Conservation (phyloP, 53 echinoderm and acorn worm genomes). For the Luidia sarsii region DNA sequence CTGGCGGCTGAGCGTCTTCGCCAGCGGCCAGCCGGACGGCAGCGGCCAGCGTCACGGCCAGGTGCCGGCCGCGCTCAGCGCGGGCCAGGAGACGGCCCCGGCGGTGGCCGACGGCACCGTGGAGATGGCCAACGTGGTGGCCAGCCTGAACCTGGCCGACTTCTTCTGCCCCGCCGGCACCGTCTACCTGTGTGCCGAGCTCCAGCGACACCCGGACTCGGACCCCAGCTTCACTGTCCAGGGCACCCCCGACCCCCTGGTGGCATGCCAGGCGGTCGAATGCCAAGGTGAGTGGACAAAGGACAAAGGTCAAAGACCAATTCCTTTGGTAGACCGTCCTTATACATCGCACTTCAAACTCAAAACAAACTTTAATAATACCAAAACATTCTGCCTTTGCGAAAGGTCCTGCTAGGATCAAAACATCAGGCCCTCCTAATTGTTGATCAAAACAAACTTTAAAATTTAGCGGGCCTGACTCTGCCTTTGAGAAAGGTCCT, state of each 20-base stretch:
- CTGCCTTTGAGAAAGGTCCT: no score
- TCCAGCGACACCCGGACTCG: constrained; percentile 1
- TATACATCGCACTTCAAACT: no score
- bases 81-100: not conserved
- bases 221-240: constrained; percentile 15
- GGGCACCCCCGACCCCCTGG: constrained; percentile 14
- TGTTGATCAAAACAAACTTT: no score
- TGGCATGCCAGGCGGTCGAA: constrained; percentile 32
- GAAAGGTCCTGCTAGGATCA: no score
- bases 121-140: constrained; percentile 5
- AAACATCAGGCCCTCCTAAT: no score
- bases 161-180: constrained; percentile 34
- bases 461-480: no score
- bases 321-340: no score
- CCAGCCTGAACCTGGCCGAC: constrained; percentile 25
- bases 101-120: constrained; percentile 8
- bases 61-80: constrained; percentile 7
- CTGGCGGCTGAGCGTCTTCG: constrained; percentile 71
- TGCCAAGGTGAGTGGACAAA: constrained; percentile 70
- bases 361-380: no score
- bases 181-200: constrained; percentile 64
- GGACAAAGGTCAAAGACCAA: no score
- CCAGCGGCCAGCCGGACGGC: constrained; percentile 46
- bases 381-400: no score
- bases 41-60: constrained; percentile 24